phyloP scores from a whole-genome alignment of 2,888 invertebrate genomes.

The Julus scandinavius region DNA sequence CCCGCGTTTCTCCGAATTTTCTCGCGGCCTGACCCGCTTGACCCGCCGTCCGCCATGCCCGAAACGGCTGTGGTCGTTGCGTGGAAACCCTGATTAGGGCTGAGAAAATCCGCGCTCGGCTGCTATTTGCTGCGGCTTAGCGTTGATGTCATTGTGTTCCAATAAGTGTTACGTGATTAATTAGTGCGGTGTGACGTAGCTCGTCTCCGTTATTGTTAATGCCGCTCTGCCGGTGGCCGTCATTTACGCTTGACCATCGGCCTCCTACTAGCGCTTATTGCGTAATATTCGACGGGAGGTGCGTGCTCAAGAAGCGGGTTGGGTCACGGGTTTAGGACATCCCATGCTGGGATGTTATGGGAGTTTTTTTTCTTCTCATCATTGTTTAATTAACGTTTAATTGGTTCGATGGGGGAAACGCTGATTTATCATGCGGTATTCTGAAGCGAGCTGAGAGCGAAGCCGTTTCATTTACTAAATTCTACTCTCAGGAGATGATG shows the following conservation, averaged over 20 bases:
- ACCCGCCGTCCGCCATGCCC: background rate
- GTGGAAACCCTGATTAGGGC: slow-evolving; percentile 7
- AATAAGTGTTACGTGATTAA: slow-evolving; percentile 33
- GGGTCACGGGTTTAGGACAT: too few species aligned
- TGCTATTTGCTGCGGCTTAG: slow-evolving; percentile 28
- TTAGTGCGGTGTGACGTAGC: slow-evolving; percentile 27
- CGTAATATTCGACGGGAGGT: slow-evolving; percentile 12
- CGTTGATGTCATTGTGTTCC: slow-evolving; percentile 33
- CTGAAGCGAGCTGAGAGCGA: too few species aligned
- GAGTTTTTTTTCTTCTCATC: too few species aligned
- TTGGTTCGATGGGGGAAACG: too few species aligned
- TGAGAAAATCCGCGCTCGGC: background rate
- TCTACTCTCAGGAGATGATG: too few species aligned
- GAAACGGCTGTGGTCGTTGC: background rate
- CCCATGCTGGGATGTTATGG: too few species aligned
- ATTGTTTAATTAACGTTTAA: too few species aligned
- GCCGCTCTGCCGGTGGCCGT: background rate
- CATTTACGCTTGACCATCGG: slow-evolving; percentile 19
- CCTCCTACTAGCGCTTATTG: background rate
- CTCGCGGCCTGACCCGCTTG: background rate
- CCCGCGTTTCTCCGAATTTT: background rate
- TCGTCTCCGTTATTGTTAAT: slow-evolving; percentile 27
- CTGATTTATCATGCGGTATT: too few species aligned
- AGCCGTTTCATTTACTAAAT: too few species aligned
- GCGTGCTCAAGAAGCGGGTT: background rate